Conservation (phyloP, 2,113 vertebrate species). For the Vulpes vulpes region DNA sequence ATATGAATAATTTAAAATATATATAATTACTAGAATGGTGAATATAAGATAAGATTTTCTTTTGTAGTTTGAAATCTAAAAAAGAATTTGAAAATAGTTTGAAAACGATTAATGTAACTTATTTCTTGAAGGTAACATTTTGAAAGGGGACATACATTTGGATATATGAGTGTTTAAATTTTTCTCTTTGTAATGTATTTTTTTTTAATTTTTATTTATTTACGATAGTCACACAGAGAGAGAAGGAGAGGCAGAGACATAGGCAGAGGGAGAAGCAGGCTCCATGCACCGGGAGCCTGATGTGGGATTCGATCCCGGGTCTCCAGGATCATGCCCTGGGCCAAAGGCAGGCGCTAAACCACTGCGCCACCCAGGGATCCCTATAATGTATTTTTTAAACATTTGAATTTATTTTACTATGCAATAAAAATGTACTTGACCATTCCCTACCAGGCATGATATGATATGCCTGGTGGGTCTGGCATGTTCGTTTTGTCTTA, state of each 20-base stretch:
- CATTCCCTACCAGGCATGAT: not conserved
- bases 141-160: slow-evolving; percentile 5
- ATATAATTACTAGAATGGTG: not conserved
- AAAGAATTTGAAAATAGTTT: slow-evolving; percentile 66
- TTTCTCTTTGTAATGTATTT: slow-evolving; percentile 49
- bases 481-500: slow-evolving; percentile 33
- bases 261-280: too few species aligned
- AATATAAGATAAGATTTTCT: slow-evolving; percentile 65
- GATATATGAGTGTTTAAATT: slow-evolving; percentile 6
- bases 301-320: too few species aligned
- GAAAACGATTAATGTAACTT: slow-evolving; percentile 40
- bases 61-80: slow-evolving; percentile 37
- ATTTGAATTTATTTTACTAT: slow-evolving; percentile 38
- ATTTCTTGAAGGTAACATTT: slow-evolving; percentile 51
- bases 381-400: slow-evolving; percentile 55
- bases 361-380: too few species aligned
- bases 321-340: too few species aligned
- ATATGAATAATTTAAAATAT: slow-evolving; percentile 50
- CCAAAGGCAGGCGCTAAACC: too few species aligned
- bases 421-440: slow-evolving; percentile 11
- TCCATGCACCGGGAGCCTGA: too few species aligned
- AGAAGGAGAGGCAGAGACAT: too few species aligned
- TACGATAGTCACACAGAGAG: too few species aligned
- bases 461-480: not conserved
- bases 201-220: too few species aligned